Evolutionary conservation across 2,888 invertebrate species (phyloP).

Genomic region (Rhodophaea formosa): DNA sequence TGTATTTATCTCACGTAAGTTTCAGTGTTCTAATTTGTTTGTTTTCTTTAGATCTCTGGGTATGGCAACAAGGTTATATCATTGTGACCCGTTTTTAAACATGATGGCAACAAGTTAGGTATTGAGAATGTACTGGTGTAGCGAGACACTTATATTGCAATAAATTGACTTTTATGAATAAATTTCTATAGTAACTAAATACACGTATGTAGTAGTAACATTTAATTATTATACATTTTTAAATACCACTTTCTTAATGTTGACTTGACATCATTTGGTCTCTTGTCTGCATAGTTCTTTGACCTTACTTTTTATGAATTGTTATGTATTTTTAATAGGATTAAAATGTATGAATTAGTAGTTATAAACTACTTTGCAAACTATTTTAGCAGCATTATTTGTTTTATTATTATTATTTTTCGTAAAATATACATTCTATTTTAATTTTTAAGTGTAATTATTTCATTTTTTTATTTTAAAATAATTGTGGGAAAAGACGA

Average conservation of each 20-base stretch:
- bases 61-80: no score
- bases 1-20: no score
- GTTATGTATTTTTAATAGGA: not conserved
- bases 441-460: constrained; percentile 45
- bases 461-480: constrained; percentile 50
- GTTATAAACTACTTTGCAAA: not conserved
- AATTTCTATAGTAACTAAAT: not conserved
- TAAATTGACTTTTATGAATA: not conserved
- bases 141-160: no score
- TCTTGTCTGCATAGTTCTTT: not conserved
- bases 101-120: no score
- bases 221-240: not conserved
- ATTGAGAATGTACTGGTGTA: no score
- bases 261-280: not conserved
- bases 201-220: not conserved
- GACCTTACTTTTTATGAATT: not conserved
- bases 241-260: not conserved
- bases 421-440: constrained; percentile 20
- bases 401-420: not conserved
- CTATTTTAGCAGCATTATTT: not conserved
- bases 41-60: no score
- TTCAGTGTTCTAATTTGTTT: no score
- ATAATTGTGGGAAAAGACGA: no score
- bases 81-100: no score
- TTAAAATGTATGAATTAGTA: not conserved